Evolutionary conservation across 2,888 invertebrate genomes (phyloP), one percentile per base, ranked within the genome.

Genomic region (Arrhopalites spinosus): DNA sequence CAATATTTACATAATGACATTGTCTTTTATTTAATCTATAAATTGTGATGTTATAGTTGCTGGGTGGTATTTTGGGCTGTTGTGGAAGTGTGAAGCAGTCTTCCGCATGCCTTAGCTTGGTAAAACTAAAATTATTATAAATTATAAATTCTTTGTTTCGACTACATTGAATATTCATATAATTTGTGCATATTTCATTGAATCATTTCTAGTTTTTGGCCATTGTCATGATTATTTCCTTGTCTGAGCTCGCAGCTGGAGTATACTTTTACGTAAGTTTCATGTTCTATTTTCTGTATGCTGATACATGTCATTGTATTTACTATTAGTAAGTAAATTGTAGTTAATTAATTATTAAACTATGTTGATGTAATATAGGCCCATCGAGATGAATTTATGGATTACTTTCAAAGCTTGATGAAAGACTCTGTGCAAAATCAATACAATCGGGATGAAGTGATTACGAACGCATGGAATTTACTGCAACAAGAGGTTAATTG

Each of bases 61-160:
- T 82, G 20, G 81, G 80, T 3, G 82, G 82, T 11, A 80, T 82
- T 17, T 78, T 81, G 17, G 82, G 82, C 36, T 82, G 82, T 43
- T 78, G 80, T 50, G 82, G 82, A 23, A 81, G 82, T 36, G 78
- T 79, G 59, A 79, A 78, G 59, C 80, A 80, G 50, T 80, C 80
- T 11, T 81, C 82, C 15, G 77, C 78, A 8, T 78, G 81, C n/a
- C 76, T 82, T 11, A 81, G 80, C 66, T 73, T 81, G 76, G 82
- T 82, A 80, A 73, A 20, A 27, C 43, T 25, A 45, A 53, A 64
- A n/a, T 36, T 20, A 43, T n/a, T n/a, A 20, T n/a, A 13, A 13
- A 13, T 56, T 56, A n/a, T n/a, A 56, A 23, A 17, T 7, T 56
- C 5, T 56, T 13, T n/a, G 7, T 17, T 11, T 11, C 7, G 7